Evolutionary conservation across 2,797 vertebrate species (phyloP).

Genomic region (Labeo calbasu): DNA sequence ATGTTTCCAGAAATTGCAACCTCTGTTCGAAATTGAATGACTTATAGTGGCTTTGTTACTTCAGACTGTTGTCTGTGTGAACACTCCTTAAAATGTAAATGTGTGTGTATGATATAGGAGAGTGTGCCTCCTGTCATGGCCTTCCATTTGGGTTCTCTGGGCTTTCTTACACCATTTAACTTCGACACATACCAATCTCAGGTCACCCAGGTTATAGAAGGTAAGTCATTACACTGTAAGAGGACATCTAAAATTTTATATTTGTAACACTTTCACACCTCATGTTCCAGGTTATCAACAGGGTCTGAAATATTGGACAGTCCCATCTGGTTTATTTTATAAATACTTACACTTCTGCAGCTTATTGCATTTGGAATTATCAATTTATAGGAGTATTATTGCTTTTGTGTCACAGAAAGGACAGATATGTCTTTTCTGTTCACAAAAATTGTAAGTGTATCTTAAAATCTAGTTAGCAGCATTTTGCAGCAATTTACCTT

Average conservation of each 20-base stretch:
- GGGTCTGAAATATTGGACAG: neutral
- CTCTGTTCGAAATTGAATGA: too few species aligned
- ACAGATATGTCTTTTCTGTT: neutral
- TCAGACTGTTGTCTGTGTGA: neutral
- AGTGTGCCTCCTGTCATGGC: conserved; percentile 86
- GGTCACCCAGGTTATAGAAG: conserved; percentile 77
- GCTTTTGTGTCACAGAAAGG: neutral
- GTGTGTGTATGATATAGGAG: conserved; percentile 64
- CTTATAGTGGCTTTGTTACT: too few species aligned
- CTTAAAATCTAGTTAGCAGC: neutral
- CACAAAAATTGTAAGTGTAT: conserved; percentile 75
- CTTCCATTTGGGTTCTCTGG: conserved; percentile 83
- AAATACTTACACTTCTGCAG: neutral
- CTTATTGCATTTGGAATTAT: neutral
- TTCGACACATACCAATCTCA: conserved; percentile 87
- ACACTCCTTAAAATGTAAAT: conserved; percentile 60
- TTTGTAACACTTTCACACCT: neutral
- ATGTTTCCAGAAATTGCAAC: too few species aligned
- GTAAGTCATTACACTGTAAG: conserved; percentile 26
- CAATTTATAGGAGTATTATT: neutral
- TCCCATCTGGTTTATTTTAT: neutral
- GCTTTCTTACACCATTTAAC: conserved; percentile 83
- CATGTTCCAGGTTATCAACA: neutral
- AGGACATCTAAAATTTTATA: neutral
- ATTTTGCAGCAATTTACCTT: neutral